Base-by-base conservation (phyloP, 2,113 vertebrate species). In the Sinocyclocheilus rhinocerous region DNA sequence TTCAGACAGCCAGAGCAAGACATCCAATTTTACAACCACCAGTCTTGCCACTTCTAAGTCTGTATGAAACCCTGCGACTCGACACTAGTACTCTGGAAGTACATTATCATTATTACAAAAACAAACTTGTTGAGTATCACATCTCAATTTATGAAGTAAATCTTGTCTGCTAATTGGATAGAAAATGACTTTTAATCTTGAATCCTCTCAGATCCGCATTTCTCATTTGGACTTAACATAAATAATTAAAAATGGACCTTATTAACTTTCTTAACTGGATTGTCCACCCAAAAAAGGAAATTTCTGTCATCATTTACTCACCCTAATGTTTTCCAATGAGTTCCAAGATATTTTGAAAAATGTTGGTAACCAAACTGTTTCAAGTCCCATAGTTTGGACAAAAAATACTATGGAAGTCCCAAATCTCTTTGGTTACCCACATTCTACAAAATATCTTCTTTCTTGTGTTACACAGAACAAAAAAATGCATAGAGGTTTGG, bases 1-100 rank as follows among this genome's bases (percentile, higher is more conserved):
- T 83, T n/a, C 42, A 70, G 76, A 85, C 42, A 72, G 33, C 75
- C 15, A 20, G 29, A 70, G 81, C 48, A 63, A 83, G 3, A 45
- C 84, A 63, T 70, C 67, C 84, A 85, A 88, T 85, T 88, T 82
- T 59, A 83, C 65, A 83, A 73, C 72, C 39, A 33, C 15, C 10
- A 15, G 24, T 72, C 57, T 22, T 15, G 33, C 26, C 26, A 39
- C 67, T 72, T 83, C 16, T n/a, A 55, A 72, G 48, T 24, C 50
- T 83, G 26, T 55, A 57, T 55, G 67, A 72, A 70, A 72, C 12
- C 50, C 20, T 20, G 24, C 7, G 10, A 48, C 42, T 69, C 13
- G 13, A 55, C 75, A 52, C 6, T 50, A 48, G 59, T 36, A 33
- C n/a, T n/a, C 22, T 2, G 16, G 24, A 12, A 77, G 4, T 12